These are phyloP conservation scores for Platyura marginata DNA, from an alignment of 1,140 invertebrate species.

Conservation along the genomic window DNA sequence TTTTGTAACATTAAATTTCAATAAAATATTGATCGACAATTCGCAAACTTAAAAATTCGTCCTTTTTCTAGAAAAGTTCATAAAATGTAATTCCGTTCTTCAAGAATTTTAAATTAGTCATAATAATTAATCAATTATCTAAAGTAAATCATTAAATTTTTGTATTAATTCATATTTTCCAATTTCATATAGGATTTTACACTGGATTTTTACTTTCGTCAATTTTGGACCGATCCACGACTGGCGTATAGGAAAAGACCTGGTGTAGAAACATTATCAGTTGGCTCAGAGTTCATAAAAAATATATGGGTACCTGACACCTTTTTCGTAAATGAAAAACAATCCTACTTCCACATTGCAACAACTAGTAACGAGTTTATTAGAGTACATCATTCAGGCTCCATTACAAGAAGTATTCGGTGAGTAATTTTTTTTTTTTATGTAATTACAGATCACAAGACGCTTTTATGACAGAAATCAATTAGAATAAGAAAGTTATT, in stretches of 20 bases:
- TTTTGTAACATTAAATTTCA: too few relatives aligned
- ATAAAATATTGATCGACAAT: too few relatives aligned
- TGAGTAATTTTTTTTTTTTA: conserved; percentile 35
- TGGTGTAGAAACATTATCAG: conserved; percentile 74
- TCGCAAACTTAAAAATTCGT: too few relatives aligned
- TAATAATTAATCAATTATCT: conserved; percentile 4
- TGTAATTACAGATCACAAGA: too few relatives aligned
- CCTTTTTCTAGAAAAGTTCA: too few relatives aligned
- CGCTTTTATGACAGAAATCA: too few relatives aligned
- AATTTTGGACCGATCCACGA: conserved; percentile 92
- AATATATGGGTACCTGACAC: conserved; percentile 98
- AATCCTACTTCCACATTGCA: conserved; percentile 94
- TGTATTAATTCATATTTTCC: too few relatives aligned
- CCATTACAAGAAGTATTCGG: conserved; percentile 90
- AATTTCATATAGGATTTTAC: conserved; percentile 88
- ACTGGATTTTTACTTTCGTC: conserved; percentile 96
- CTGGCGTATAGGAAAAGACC: conserved; percentile 73
- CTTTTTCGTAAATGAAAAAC: conserved; percentile 97
- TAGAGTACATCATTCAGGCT: conserved; percentile 83
- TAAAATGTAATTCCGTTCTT: too few relatives aligned
- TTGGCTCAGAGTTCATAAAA: conserved; percentile 87
- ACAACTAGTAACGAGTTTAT: conserved; percentile 96
- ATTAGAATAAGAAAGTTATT: too few relatives aligned
- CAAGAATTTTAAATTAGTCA: too few relatives aligned
- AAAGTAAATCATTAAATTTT: too few relatives aligned